Conservation (phyloP, 1,140 invertebrate species). For the Hesperophylax magnus region DNA sequence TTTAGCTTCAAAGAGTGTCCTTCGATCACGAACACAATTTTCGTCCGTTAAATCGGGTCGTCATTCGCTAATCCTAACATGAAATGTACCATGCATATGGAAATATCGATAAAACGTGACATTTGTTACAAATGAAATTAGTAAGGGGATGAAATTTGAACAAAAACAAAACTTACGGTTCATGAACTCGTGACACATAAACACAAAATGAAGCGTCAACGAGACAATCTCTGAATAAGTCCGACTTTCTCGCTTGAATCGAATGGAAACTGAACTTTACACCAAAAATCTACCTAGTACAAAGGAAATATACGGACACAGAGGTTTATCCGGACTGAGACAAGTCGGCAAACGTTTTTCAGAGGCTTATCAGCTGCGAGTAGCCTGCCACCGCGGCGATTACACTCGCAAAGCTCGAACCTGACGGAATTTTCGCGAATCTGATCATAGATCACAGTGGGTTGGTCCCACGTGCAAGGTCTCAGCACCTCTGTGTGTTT, state of each 20-base stretch:
- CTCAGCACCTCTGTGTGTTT: slow-evolving; percentile 5
- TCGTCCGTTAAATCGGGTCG: background rate
- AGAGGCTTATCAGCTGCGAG: slow-evolving; percentile 26
- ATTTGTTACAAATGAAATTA: background rate
- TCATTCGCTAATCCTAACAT: background rate
- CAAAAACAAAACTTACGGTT: slow-evolving; percentile 37
- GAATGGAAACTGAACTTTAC: slow-evolving; percentile 33
- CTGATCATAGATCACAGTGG: background rate
- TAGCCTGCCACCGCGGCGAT: slow-evolving; percentile 1
- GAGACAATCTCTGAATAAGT: slow-evolving; percentile 1
- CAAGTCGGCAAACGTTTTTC: slow-evolving; percentile 19
- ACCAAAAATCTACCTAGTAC: slow-evolving; percentile 35
- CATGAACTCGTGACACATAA: slow-evolving; percentile 32
- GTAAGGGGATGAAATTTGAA: slow-evolving; percentile 5
- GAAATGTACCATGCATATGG: background rate
- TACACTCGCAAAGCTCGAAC: slow-evolving; percentile 4
- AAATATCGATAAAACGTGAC: background rate
- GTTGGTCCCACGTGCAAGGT: background rate
- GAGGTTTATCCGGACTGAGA: slow-evolving; percentile 3
- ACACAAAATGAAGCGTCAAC: slow-evolving; percentile 27
- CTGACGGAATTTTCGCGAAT: background rate
- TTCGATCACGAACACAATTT: slow-evolving; percentile 4
- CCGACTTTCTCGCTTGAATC: slow-evolving; percentile 28
- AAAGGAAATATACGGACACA: slow-evolving; percentile 17
- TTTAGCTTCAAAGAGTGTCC: background rate